Evolutionary conservation across 2,888 invertebrate genomes (phyloP).

Genomic region (Sphaeridia pumilis): DNA sequence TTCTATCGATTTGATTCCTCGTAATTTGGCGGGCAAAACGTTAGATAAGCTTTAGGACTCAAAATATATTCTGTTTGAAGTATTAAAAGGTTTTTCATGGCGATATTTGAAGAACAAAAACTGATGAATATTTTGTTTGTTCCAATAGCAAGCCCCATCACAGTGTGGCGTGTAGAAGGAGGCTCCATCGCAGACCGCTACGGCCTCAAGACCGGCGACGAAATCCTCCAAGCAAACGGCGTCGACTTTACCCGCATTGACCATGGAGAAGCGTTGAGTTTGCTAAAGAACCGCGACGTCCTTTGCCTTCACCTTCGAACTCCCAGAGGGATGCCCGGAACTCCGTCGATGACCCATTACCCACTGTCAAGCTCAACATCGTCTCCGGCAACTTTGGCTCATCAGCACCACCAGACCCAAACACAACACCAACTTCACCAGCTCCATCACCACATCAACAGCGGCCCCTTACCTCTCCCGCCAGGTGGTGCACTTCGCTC

Average conservation of each 20-base stretch:
- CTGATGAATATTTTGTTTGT: no score
- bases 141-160: slow-evolving; percentile 47
- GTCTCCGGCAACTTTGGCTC: background rate
- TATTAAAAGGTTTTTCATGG: no score
- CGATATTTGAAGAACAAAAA: no score
- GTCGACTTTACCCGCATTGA: slow-evolving; percentile 84
- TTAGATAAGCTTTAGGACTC: no score
- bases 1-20: no score
- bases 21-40: no score
- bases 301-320: slow-evolving; percentile 37
- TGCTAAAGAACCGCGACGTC: slow-evolving; percentile 38
- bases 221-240: slow-evolving; percentile 88
- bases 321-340: background rate
- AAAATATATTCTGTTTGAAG: no score
- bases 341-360: background rate
- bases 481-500: background rate
- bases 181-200: slow-evolving; percentile 79
- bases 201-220: slow-evolving; percentile 80
- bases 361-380: no score
- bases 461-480: slow-evolving; percentile 23
- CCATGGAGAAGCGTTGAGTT: slow-evolving; percentile 79
- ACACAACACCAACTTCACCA: slow-evolving; percentile 29
- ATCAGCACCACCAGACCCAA: slow-evolving; percentile 21
- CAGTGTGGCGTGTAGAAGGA: slow-evolving; percentile 82
- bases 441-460: slow-evolving; percentile 18